phyloP scores from a whole-genome alignment of 2,113 vertebrate species.

The Gobiocypris rarus region DNA sequence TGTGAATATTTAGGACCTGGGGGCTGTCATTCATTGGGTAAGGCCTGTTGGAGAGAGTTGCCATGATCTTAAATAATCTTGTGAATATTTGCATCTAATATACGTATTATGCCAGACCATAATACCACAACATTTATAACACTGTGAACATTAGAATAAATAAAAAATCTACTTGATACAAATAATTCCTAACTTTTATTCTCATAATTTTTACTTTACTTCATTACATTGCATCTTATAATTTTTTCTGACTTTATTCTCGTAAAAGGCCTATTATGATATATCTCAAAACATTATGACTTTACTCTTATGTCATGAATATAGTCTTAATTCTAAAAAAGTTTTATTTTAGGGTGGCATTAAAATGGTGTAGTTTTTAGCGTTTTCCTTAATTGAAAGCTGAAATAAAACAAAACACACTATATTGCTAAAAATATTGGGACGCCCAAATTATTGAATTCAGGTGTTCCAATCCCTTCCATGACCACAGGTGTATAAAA shows the following conservation, averaged over 20 bases:
- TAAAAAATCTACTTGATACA: not conserved
- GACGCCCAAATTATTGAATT: too few species aligned
- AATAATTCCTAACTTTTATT: not conserved
- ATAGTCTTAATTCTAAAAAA: too few species aligned
- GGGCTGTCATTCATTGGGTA: slow-evolving; percentile 81
- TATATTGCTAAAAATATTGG: too few species aligned
- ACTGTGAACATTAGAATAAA: not conserved
- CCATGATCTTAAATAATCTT: not conserved
- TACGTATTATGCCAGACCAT: not conserved
- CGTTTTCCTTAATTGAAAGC: not conserved
- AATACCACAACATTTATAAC: slow-evolving; percentile 1
- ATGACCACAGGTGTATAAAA: too few species aligned
- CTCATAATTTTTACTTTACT: not conserved
- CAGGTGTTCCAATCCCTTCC: too few species aligned
- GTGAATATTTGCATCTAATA: not conserved
- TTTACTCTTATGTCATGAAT: not conserved
- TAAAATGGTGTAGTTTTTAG: not conserved
- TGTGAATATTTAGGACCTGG: slow-evolving; percentile 80
- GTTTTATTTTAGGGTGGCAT: too few species aligned
- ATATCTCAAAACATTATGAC: not conserved
- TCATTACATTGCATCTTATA: not conserved
- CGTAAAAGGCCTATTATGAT: not conserved
- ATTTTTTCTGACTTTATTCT: not conserved
- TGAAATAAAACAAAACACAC: not conserved
- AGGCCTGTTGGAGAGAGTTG: slow-evolving; percentile 57